These are phyloP conservation scores for Linyphia triangularis DNA, from an alignment of 2,888 invertebrate species.

Conservation along the genomic window DNA sequence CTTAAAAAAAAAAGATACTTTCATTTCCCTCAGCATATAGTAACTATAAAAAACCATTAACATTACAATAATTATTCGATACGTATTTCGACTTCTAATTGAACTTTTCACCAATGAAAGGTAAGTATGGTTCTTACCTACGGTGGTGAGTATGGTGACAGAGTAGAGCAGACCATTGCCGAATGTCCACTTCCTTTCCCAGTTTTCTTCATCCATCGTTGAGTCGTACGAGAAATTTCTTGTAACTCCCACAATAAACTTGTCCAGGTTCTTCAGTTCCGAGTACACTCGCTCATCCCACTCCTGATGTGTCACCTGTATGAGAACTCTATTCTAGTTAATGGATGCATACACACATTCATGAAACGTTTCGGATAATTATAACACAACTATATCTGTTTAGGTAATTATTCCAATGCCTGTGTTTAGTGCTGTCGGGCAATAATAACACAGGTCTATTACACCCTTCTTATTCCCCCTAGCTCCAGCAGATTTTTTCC, in stretches of 20 bases:
- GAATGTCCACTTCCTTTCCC: conserved; percentile 78
- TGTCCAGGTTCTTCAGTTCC: conserved; percentile 76
- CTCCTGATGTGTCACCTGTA: conserved; percentile 32
- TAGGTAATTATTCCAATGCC: no score
- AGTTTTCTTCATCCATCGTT: conserved; percentile 72
- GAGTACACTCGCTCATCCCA: conserved; percentile 76
- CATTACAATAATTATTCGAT: neutral
- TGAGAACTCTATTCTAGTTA: no score
- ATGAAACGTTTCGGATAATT: no score
- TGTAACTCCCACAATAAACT: conserved; percentile 76
- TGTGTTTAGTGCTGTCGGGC: no score
- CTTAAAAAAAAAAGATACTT: no score
- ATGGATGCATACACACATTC: no score
- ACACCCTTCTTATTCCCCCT: no score
- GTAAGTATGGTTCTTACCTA: conserved; percentile 76
- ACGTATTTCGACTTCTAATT: no score
- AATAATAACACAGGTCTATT: no score
- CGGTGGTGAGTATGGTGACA: conserved; percentile 78
- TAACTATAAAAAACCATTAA: neutral
- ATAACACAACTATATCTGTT: no score
- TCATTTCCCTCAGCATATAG: neutral
- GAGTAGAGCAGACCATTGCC: conserved; percentile 78
- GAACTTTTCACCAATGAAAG: no score
- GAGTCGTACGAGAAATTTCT: conserved; percentile 77
- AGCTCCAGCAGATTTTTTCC: no score